Evolutionary conservation across 2,113 vertebrate species (phyloP).

Genomic region (Equus przewalskii): DNA sequence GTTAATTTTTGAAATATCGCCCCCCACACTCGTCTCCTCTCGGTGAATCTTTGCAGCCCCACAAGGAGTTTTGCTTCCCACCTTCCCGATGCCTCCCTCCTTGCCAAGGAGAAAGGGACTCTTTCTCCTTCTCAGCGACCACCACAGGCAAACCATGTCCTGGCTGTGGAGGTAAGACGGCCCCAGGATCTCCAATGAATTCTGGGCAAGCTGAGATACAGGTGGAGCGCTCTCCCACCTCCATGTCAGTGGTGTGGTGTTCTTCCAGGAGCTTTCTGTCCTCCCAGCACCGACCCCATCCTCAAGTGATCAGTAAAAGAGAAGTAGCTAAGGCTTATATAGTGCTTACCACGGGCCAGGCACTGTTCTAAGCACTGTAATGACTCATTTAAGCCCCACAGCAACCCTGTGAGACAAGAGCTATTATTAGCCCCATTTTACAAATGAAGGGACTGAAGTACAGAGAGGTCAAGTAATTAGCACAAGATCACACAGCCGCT

Average conservation of each 20-base stretch:
- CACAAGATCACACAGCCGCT: background rate
- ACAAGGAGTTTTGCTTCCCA: background rate
- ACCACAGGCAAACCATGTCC: background rate
- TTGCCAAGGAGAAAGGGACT: background rate
- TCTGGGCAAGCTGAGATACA: background rate
- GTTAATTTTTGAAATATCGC: background rate
- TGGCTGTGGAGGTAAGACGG: background rate
- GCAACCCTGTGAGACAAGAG: background rate
- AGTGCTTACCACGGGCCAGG: background rate
- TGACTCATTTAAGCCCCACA: background rate
- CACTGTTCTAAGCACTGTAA: background rate
- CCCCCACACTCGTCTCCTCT: background rate
- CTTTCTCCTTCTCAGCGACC: background rate
- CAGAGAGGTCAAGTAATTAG: conserved; percentile 1
- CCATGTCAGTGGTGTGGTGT: rapidly evolving
- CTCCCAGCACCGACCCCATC: background rate
- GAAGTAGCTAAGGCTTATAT: background rate
- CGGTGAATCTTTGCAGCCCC: background rate
- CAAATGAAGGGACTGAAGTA: background rate
- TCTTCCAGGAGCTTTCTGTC: background rate
- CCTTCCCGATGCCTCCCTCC: background rate
- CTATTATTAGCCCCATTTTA: background rate
- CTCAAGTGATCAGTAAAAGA: background rate
- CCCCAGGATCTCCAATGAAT: background rate
- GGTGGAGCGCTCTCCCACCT: background rate